Base-by-base conservation (phyloP, 1,140 invertebrate species). In the Eupristina koningsbergeri region DNA sequence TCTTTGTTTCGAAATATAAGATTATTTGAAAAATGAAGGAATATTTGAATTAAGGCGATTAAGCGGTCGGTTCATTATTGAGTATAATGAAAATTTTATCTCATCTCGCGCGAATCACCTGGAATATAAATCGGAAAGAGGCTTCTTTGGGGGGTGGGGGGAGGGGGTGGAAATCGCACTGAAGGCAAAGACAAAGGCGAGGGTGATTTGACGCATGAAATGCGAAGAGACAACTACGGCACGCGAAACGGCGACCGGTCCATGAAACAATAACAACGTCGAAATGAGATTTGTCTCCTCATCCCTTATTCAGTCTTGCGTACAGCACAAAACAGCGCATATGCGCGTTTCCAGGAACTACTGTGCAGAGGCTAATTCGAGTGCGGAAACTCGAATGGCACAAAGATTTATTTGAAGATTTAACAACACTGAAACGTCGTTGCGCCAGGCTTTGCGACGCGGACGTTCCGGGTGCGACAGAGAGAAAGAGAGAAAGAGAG, bases 321-420 rank as follows among this genome's bases (percentile, higher is more conserved):
- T 29, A 50, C 36, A 7, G 34, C 36, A 39, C 34, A 80, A 50
- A 74, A 50, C 36, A 7, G 34, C 36, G n/a, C 34, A 80, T 69
- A 74, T 36, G 76, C 61, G 76, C 13, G 41, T 71, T 31, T 53
- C 0, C 19, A 64, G 76, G n/a, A 22, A 50, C 53, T 58, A 2
- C 53, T 22, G 53, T 58, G 26, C 39, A 74, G 61, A 64, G 76
- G 74, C 61, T 79, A 83, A 83, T 83, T 83, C 82, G 74, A 80
- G 74, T 39, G 74, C 41, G 47, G 75, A 73, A 73, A 39, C 61
- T 26, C 58, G 50, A n/a, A n/a, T 36, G 74, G 61, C 47, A 78
- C 77, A 80, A 84, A 74, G 83, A 84, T 84, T 84, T 80, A 84
- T 84, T 80, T 53, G 77, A 84, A 84, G 83, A 84, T 84, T 80